Conservation (phyloP, 2,113 vertebrate species). For the Leptocoma aspasia region DNA sequence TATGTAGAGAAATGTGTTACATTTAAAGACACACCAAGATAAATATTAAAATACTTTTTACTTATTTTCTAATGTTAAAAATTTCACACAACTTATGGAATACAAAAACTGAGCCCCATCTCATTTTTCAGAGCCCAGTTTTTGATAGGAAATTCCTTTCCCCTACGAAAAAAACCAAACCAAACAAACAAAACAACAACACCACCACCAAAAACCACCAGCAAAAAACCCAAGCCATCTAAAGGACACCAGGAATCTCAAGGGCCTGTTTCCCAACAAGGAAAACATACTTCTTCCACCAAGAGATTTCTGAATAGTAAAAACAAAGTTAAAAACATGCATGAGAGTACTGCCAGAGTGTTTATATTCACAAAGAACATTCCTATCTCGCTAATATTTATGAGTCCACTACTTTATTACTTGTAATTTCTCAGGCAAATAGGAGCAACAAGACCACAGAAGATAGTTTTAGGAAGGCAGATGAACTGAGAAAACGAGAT, state of each 20-base stretch:
- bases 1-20: neutral
- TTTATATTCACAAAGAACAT: neutral
- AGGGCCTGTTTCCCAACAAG: neutral
- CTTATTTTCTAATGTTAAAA: neutral
- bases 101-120: neutral
- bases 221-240: neutral
- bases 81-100: neutral
- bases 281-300: neutral
- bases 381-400: neutral
- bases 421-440: neutral
- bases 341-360: neutral
- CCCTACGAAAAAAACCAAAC: neutral
- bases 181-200: neutral
- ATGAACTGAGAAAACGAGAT: neutral
- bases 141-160: neutral
- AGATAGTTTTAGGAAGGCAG: neutral
- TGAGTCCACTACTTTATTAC: neutral
- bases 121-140: neutral
- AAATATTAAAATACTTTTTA: neutral
- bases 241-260: neutral
- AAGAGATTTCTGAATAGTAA: neutral
- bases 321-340: neutral
- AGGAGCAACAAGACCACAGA: neutral
- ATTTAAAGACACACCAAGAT: neutral
- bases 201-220: too few species aligned